Evolutionary conservation across 2,113 vertebrate species (phyloP), one percentile per base, ranked within the genome.

Genomic region (Vulpes ferrilata): DNA sequence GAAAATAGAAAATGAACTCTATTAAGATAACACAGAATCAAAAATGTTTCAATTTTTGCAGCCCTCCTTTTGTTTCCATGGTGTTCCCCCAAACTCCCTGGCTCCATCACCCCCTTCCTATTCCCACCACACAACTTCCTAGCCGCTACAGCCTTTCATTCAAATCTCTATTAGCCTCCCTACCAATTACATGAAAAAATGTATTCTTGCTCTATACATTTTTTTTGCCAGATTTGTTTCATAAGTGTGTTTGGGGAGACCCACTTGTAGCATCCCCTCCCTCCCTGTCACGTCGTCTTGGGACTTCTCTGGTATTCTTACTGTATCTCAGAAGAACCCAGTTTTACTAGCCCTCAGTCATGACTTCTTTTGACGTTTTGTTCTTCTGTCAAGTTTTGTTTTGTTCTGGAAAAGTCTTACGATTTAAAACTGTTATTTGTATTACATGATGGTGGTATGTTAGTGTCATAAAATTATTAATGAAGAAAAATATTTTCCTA

Each of bases 401-500:
- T 99, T 99, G 99, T 99, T 99, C 99, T 99, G 99, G 98, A 99
- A 99, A 99, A 98, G 98, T 99, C 98, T 99, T 99, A 99, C 98
- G 98, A 99, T 99, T 99, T 99, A 98, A 99, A 99, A 98, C 99
- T 99, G 99, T 99, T 99, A 99, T 99, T 99, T 99, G 99, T 99
- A 99, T 99, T 99, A 99, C 99, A 99, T 99, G 99, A 99, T 99
- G 99, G 99, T 99, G 99, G 99, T 99, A 99, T 98, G 99, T 99
- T 99, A 99, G 99, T 99, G 99, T 99, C 99, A 99, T 99, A 99
- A 99, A 99, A 99, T 99, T 99, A 99, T 99, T 99, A 99, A 99
- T 99, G 99, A 99, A 99, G 99, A 99, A 99, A 99, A 99, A 99
- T 99, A 99, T 99, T 99, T 99, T 99, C 99, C 99, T 99, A 99